Evolutionary conservation across 2,113 vertebrate genomes (phyloP).

Genomic region (Morone saxatilis): DNA sequence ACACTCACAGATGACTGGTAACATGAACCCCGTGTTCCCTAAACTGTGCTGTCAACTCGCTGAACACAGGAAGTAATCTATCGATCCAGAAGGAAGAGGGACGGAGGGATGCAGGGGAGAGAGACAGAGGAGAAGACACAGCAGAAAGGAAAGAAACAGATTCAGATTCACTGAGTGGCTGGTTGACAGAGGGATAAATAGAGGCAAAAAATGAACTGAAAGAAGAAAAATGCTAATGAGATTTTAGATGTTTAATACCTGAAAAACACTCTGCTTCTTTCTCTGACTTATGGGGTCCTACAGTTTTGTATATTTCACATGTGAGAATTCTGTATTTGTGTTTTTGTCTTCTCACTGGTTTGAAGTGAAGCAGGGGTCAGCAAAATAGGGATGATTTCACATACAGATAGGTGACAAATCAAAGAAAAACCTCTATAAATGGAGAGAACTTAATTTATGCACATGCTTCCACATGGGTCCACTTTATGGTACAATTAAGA

Average conservation of each 20-base stretch:
- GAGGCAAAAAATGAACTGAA: background rate
- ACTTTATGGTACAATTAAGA: too few species aligned
- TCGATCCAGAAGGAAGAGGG: conserved; percentile 70
- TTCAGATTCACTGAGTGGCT: conserved; percentile 27
- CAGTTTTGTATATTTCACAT: background rate
- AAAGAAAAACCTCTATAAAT: too few species aligned
- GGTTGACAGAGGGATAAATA: background rate
- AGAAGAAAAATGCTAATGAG: background rate
- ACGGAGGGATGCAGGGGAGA: conserved; percentile 37
- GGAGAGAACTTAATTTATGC: too few species aligned
- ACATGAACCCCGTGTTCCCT: conserved; percentile 68
- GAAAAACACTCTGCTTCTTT: background rate
- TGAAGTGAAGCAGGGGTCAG: background rate
- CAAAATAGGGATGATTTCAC: background rate
- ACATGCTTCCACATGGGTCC: too few species aligned
- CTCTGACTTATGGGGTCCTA: background rate
- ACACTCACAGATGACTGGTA: conserved; percentile 52
- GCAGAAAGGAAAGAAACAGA: conserved; percentile 30
- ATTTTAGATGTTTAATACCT: background rate
- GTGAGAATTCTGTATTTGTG: background rate
- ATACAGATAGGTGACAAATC: too few species aligned
- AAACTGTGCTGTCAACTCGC: conserved; percentile 72
- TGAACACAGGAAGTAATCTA: conserved; percentile 81
- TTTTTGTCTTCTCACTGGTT: background rate
- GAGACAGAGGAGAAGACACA: conserved; percentile 26